Percentiles rank a stretch among this genome's conserved stretches.
Conservation (phyloP, 2,113 vertebrate genomes). For the Austrofundulus limnaeus region DNA sequence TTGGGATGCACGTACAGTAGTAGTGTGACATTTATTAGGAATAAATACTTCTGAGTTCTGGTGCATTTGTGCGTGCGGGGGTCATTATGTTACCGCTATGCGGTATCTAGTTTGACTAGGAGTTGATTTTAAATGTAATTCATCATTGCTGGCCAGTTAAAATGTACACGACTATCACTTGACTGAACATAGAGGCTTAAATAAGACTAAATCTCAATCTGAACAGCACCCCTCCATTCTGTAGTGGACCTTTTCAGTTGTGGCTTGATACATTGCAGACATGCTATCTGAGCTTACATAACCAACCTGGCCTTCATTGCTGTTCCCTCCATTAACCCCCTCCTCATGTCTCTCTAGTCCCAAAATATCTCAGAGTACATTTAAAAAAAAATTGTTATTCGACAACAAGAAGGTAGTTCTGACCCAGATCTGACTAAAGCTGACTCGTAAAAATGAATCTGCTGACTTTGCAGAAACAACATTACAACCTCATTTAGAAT, state of each 20-base stretch:
- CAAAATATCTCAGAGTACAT: slow-evolving; percentile 53
- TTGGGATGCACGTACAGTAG: too few species aligned
- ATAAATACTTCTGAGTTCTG: too few species aligned
- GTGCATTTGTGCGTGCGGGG: too few species aligned
- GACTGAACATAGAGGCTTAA: neutral
- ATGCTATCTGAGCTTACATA: slow-evolving; percentile 57
- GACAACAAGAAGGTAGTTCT: slow-evolving; percentile 7
- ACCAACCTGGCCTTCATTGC: slow-evolving; percentile 16
- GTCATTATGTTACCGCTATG: too few species aligned
- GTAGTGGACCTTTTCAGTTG: slow-evolving; percentile 11
- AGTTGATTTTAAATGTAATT: neutral
- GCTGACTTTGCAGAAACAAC: neutral
- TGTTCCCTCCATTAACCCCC: neutral
- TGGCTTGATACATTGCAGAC: slow-evolving; percentile 26
- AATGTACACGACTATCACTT: neutral
- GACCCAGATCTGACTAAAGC: slow-evolving; percentile 5
- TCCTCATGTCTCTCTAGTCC: slow-evolving; percentile 20
- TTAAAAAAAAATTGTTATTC: slow-evolving; percentile 26
- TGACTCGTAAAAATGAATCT: slow-evolving; percentile 7
- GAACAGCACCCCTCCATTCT: slow-evolving; percentile 13
- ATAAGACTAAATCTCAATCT: neutral
- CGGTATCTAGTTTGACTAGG: too few species aligned
- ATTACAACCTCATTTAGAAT: too few species aligned
- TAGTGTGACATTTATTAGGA: too few species aligned
- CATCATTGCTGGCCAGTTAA: neutral